A percentile compares a stretch with the other conserved stretches of the same genome.
These are phyloP conservation scores for Hemichromis elongatus DNA, from an alignment of 2,113 vertebrate genomes.

Conservation along the genomic window DNA sequence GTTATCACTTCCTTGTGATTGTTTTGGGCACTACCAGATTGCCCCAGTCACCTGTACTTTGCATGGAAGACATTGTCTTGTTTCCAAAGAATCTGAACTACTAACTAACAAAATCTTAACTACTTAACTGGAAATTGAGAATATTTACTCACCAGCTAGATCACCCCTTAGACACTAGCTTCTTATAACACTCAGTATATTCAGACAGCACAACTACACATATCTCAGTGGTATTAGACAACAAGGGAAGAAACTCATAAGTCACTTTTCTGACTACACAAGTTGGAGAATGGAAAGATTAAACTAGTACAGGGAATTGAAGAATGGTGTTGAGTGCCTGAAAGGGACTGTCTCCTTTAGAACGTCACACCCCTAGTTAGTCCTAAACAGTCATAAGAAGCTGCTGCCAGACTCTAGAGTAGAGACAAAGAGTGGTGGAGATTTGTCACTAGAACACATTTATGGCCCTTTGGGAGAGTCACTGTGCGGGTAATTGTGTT, in stretches of 20 bases:
- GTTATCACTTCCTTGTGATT: not conserved
- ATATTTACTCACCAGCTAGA: not conserved
- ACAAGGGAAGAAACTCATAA: not conserved
- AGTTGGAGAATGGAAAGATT: not conserved
- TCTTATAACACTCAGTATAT: not conserved
- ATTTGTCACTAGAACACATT: not conserved
- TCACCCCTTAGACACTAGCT: not conserved
- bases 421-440: not conserved
- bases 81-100: not conserved
- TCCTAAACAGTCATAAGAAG: not conserved
- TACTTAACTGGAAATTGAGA: not conserved
- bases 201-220: not conserved
- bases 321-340: not conserved
- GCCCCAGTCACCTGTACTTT: not conserved
- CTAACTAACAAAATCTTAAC: not conserved
- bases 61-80: not conserved
- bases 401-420: not conserved
- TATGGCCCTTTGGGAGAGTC: not conserved
- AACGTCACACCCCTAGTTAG: not conserved
- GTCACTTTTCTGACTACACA: not conserved
- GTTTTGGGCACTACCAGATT: not conserved
- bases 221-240: not conserved
- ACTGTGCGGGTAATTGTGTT: not conserved
- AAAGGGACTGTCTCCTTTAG: not conserved
- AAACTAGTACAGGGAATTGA: not conserved